Evolutionary conservation across 2,888 invertebrate species (phyloP).

Genomic region (Archips xylosteana): DNA sequence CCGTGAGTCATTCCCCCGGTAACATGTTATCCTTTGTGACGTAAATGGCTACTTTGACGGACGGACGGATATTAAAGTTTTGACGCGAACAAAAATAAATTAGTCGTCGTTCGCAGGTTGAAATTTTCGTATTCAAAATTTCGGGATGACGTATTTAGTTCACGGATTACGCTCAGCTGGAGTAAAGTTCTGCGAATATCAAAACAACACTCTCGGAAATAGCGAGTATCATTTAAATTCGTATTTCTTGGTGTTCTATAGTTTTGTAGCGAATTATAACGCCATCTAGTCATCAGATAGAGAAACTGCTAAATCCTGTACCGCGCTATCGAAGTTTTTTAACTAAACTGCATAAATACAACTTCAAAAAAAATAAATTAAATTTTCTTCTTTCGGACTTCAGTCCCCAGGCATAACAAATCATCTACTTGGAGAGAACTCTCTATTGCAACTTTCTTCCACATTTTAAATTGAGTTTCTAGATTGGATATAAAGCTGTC

Average conservation of each 20-base stretch:
- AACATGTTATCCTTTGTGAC: slow-evolving; percentile 9
- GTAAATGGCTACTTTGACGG: neutral
- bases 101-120: neutral
- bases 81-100: slow-evolving; percentile 9
- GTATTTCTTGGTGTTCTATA: neutral
- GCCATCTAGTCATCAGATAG: no score
- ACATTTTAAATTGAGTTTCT: neutral
- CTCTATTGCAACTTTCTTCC: no score
- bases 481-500: neutral
- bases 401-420: no score
- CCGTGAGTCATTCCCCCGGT: neutral
- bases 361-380: no score
- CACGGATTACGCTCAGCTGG: neutral
- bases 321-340: neutral
- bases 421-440: no score
- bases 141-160: neutral
- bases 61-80: slow-evolving; percentile 34
- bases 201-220: neutral
- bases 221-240: neutral
- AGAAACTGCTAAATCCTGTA: no score
- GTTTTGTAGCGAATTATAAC: neutral
- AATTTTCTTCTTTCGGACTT: no score
- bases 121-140: neutral
- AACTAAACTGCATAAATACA: no score
- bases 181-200: neutral